A percentile compares a stretch with the other conserved stretches of the same genome.
Conservation (phyloP, 2,888 invertebrate species). For the Slavum lentiscoides region DNA sequence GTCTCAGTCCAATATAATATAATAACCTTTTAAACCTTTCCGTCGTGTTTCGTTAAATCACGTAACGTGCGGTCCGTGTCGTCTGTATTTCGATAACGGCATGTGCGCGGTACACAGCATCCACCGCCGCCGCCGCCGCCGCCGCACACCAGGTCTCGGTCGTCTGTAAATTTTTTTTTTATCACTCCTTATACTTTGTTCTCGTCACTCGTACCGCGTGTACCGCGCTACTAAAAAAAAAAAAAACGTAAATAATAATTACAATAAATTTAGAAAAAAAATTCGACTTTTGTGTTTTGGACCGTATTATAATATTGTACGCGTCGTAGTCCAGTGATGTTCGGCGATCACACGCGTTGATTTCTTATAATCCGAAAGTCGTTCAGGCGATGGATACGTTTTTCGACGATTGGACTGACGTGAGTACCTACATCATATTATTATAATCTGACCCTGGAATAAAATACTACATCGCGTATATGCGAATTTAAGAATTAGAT, state of each 20-base stretch:
- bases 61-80: slow-evolving; percentile 27
- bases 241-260: background rate
- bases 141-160: slow-evolving; percentile 5
- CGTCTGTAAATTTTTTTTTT: background rate
- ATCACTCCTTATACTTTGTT: background rate
- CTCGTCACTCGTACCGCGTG: slow-evolving; percentile 8
- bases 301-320: too few species aligned
- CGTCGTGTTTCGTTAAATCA: slow-evolving; percentile 12
- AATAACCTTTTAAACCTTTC: slow-evolving; percentile 45
- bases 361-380: slow-evolving; percentile 2
- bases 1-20: background rate
- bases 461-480: too few species aligned
- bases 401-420: slow-evolving; percentile 48
- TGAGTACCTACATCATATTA: slow-evolving; percentile 15
- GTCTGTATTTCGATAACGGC: slow-evolving; percentile 23
- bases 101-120: too few species aligned
- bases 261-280: background rate
- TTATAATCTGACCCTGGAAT: too few species aligned
- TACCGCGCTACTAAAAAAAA: background rate
- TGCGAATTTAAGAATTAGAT: too few species aligned
- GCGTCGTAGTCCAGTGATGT: background rate
- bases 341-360: background rate
- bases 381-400: slow-evolving; percentile 31
- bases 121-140: background rate
- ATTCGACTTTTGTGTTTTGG: slow-evolving; percentile 29